phyloP scores from a whole-genome alignment of 1,140 invertebrate species.

The Dreissena polymorpha region DNA sequence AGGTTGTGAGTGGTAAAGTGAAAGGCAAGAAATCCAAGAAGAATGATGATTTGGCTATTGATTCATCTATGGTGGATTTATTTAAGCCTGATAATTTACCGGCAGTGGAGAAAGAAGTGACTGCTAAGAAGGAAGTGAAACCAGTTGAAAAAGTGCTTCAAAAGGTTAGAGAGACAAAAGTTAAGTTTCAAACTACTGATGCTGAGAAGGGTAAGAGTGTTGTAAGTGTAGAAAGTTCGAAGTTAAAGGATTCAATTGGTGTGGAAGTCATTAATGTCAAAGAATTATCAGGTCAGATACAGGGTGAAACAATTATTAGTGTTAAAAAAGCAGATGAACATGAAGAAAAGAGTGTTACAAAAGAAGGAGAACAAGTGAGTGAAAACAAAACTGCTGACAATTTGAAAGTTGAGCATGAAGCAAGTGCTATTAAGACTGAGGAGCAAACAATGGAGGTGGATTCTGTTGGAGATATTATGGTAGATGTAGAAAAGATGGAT shows the following conservation, averaged over 20 bases:
- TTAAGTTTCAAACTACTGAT: slow-evolving; percentile 3
- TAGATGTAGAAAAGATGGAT: neutral
- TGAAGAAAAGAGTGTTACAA: neutral
- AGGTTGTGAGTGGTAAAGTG: slow-evolving; percentile 22
- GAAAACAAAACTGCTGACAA: slow-evolving; percentile 4
- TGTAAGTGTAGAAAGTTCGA: neutral
- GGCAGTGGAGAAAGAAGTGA: slow-evolving; percentile 20
- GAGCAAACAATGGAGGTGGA: neutral
- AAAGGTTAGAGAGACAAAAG: slow-evolving; percentile 8
- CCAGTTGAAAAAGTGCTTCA: neutral
- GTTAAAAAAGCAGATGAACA: neutral
- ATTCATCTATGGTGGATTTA: slow-evolving; percentile 46
- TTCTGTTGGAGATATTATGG: neutral
- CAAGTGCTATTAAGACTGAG: slow-evolving; percentile 11
- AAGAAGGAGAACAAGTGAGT: slow-evolving; percentile 1
- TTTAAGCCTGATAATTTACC: slow-evolving; percentile 52
- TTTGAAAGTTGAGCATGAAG: neutral
- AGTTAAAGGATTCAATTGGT: too few relatives aligned
- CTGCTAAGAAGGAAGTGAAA: slow-evolving; percentile 4
- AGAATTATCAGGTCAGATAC: neutral
- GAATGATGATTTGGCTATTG: slow-evolving; percentile 33
- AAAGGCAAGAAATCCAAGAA: slow-evolving; percentile 52
- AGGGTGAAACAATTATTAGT: neutral
- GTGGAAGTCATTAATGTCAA: neutral
- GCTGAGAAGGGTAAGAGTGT: neutral